Base-by-base conservation (phyloP, 1,140 invertebrate genomes). In the Orussus abietinus region DNA sequence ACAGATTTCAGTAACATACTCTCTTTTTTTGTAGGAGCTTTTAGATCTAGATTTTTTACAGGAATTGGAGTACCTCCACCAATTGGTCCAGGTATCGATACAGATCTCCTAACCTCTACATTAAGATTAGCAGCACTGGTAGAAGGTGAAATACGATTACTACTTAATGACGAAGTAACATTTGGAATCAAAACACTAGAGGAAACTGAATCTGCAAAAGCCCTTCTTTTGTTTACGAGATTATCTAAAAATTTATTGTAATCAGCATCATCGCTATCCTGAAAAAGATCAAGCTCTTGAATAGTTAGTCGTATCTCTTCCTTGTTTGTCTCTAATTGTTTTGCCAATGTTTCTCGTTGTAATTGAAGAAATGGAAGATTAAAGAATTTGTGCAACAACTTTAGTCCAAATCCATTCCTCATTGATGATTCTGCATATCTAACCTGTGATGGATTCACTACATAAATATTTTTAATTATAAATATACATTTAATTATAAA, bases 321-420 rank as follows among this genome's bases (percentile, higher is more conserved):
- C 48, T 82, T 77, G 69, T 98, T 98, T 9, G 86, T 84, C 62
- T 93, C 87, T 15, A 98, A 65, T 66, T 96, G 93, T 49, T 85
- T 81, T 26, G 95, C 59, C 13, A 98, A 68, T 7, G 90, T 91
- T 56, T 90, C 88, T 53, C 84, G 79, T 78, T 98, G 94, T 11
- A 98, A 70, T 61, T 92, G 85, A 21, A 98, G 76, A 62, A 96
- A 98, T 41, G 95, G 95, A 48, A 98, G 75, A 75, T 96, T 97
- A 56, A 98, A 90, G 71, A 97, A 98, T 75, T 93, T 94, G 72
- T 98, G 92, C 20, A 98, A 72, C 43, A 94, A 80, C 69, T 92
- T 90, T 31, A 98, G 69, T 18, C 95, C 95, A 78, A 96, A 97
- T 6, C 92, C 92, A 77, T 96, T 97, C 59, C 91, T 81, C 94